phyloP scores from a whole-genome alignment of 2,888 invertebrate genomes.

The Biston stratarius region DNA sequence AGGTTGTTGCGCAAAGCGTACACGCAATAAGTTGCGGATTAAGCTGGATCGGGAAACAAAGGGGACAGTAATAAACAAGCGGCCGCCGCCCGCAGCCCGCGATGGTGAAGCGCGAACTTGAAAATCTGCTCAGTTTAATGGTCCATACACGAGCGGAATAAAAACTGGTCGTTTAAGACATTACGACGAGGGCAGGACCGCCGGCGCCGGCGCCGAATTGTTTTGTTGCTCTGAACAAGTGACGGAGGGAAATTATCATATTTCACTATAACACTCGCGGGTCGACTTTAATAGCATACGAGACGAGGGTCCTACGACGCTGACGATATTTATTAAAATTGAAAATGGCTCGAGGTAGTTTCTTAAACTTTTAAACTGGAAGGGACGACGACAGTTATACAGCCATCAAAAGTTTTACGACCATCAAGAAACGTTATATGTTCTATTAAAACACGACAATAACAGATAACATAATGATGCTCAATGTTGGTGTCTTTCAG shows the following conservation, averaged over 20 bases:
- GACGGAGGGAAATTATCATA: slow-evolving; percentile 73
- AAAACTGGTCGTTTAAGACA: slow-evolving; percentile 73
- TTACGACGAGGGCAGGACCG: slow-evolving; percentile 66
- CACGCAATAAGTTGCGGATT: slow-evolving; percentile 27
- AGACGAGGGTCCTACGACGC: slow-evolving; percentile 49
- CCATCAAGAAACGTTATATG: slow-evolving; percentile 37
- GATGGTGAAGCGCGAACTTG: slow-evolving; percentile 58
- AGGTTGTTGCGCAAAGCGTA: slow-evolving; percentile 41
- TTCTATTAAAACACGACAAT: slow-evolving; percentile 24
- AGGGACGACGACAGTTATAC: slow-evolving; percentile 54
- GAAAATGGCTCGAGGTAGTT: slow-evolving; percentile 53
- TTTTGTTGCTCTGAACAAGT: slow-evolving; percentile 63
- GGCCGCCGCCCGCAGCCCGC: slow-evolving; percentile 22
- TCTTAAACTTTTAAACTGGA: slow-evolving; percentile 40
- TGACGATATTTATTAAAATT: slow-evolving; percentile 59
- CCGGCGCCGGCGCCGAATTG: slow-evolving; percentile 69
- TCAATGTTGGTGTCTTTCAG: slow-evolving; percentile 8
- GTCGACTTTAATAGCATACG: slow-evolving; percentile 67
- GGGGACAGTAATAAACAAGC: slow-evolving; percentile 49
- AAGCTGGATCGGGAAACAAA: slow-evolving; percentile 43
- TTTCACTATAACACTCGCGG: slow-evolving; percentile 72
- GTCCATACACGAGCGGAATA: slow-evolving; percentile 72
- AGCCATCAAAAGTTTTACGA: slow-evolving; percentile 51
- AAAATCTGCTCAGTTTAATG: slow-evolving; percentile 71
- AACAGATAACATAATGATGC: background rate